These are phyloP conservation scores for Australoheros scitulus DNA, from an alignment of 2,113 vertebrate genomes.

Conservation along the genomic window DNA sequence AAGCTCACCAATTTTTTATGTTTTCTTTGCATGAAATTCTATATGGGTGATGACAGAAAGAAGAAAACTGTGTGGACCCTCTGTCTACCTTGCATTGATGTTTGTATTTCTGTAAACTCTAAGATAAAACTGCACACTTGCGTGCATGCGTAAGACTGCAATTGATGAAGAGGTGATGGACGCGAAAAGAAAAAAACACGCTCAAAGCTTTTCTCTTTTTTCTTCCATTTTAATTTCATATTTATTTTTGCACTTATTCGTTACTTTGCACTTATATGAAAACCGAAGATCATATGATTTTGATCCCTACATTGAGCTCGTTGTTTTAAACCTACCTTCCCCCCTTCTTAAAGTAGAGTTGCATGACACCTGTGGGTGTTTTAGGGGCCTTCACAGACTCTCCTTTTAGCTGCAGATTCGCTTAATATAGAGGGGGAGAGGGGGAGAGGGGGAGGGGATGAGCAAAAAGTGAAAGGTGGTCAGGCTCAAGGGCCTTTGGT, in stretches of 20 bases:
- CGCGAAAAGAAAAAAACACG: background rate
- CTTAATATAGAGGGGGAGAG: constrained; percentile 44
- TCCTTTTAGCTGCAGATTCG: constrained; percentile 55
- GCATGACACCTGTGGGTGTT: constrained; percentile 75
- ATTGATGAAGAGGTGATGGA: constrained; percentile 18
- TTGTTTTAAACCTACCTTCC: background rate
- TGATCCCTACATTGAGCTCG: background rate
- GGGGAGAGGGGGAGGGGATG: constrained; percentile 40
- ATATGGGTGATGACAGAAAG: background rate
- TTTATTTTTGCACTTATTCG: background rate
- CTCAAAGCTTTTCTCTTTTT: background rate
- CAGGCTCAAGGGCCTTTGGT: constrained; percentile 71
- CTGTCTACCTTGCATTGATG: background rate
- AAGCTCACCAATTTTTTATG: background rate
- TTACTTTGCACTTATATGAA: background rate
- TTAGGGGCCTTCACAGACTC: constrained; percentile 52
- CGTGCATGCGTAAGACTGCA: constrained; percentile 46
- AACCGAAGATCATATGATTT: background rate
- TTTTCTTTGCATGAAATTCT: background rate
- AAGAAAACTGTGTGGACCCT: background rate
- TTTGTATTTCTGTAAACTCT: background rate
- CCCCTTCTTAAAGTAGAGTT: constrained; percentile 10
- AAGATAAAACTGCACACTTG: background rate
- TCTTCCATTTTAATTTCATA: background rate
- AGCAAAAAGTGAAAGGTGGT: constrained; percentile 70